phyloP scores from a whole-genome alignment of 1,140 invertebrate species.

The Lanistes nyassanus region DNA sequence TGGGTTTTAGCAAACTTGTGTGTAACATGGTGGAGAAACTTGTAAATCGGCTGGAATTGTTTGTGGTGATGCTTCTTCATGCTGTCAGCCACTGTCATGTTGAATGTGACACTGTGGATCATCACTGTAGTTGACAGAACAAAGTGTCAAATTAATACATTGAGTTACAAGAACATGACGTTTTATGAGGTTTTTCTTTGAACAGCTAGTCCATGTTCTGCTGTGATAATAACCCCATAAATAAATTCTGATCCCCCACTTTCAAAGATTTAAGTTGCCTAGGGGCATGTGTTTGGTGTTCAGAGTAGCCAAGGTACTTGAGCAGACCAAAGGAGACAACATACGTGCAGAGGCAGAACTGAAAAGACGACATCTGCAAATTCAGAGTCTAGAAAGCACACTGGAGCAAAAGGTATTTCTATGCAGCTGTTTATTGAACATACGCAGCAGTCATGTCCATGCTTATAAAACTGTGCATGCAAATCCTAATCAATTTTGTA shows the following conservation, averaged over 20 bases:
- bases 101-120: no score
- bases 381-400: conserved; percentile 74
- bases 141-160: no score
- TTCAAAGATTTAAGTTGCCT: not conserved
- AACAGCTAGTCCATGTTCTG: not conserved
- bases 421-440: not conserved
- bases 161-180: not conserved
- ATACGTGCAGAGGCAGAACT: conserved; percentile 78
- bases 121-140: no score
- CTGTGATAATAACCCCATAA: not conserved
- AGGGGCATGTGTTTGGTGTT: not conserved
- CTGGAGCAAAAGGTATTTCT: conserved; percentile 72
- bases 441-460: not conserved
- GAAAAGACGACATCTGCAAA: conserved; percentile 78
- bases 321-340: conserved; percentile 69
- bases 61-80: not conserved
- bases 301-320: not conserved
- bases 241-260: not conserved
- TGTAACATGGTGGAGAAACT: no score
- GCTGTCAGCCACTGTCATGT: no score
- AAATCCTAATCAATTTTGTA: not conserved
- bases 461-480: not conserved
- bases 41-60: no score
- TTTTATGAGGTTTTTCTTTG: not conserved
- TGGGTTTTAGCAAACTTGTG: no score